Base-by-base conservation (phyloP, 2,888 invertebrate genomes). In the Abrostola tripartita region DNA sequence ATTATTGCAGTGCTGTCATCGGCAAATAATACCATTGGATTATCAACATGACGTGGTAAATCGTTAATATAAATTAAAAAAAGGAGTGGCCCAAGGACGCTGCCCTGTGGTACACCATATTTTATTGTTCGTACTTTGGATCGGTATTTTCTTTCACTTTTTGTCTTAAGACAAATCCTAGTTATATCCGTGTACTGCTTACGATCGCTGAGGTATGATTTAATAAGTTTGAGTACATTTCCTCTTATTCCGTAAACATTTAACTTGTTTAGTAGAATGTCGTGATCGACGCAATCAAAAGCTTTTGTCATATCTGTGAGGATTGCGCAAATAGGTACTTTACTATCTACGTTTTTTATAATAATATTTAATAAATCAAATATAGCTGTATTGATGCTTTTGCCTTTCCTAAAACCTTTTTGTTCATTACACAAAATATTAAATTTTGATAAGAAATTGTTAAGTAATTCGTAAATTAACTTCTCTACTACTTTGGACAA, bases 381-480 rank as follows among this genome's bases (percentile, higher is more conserved):
- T 35, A 54, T 41, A 12, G 54, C 54, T 35, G 11, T 42, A 35
- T 54, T 54, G 11, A 54, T 54, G 6, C 5, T 42, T 42, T 54
- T 54, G 42, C 42, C 42, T 40, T 54, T 54, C 11, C 54, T 0
- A 12, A 54, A 54, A n/a, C 54, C 52, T n/a, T 14, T 59, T 42
- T 42, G 54, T 40, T 54, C 54, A 0, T 14, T n/a, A n/a, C n/a
- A 54, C 52, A 52, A 40, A 14, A 38, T 52, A 14, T 52, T 14
- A 38, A 38, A 40, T 52, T 40, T 52, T 6, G 52, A 5, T 38
- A 52, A 11, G 12, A 52, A 52, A 11, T 9, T 80, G 6, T 65
- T 69, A 52, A 54, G 11, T 11, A 38, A 52, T 9, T 52, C 8
- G 14, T 41, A 50, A 6, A 50, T 40, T 35, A 7, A 35, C 14